Evolutionary conservation across 1,140 invertebrate species (phyloP), one percentile per base, ranked within the genome.

Genomic region (Saccostrea glomerata): DNA sequence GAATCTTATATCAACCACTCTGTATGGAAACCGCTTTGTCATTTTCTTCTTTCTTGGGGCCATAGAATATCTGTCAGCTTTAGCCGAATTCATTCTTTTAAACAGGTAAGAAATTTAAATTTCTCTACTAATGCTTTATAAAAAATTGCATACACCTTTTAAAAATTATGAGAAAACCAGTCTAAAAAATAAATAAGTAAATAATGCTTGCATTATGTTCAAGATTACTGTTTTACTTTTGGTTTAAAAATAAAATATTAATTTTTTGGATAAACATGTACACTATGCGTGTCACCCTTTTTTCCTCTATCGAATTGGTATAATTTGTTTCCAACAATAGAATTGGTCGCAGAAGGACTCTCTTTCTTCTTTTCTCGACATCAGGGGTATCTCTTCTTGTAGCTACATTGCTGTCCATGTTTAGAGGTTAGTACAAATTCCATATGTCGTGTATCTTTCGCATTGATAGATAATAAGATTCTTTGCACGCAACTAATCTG

Each of bases 11-110:
- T 91, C 92, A 20, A 84, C 87, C 23, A 86, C 88, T 11, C 63
- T 93, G 30, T 85, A 88, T 77, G 92, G 92, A 2, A 88, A 92
- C 85, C 88, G 90, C n/a, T 93, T 91, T 86, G 36, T 93, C 17
- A 93, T 91, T 82, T 92, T 91, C 73, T 90, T 91, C 70, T 70
- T 93, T 23, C 89, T 90, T 0, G 55, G 84, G 60, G 84, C 84
- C 30, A 85, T 85, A 23, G 84, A 85, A 56, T 85, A 85, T 60
- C 63, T 85, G 17, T 85, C 84, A 13, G 92, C 90, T 9, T 54
- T 91, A 4, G 88, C 91, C 15, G 93, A 93, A 83, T 58, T 92
- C 40, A 12, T 30, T 36, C 84, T 85, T 6, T 63, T 85, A 60
- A 85, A 85, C 84, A 85, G 84, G 84, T 85, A 60, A 84, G 23